Conservation (phyloP, 2,888 invertebrate genomes). For the Fragum sueziense region DNA sequence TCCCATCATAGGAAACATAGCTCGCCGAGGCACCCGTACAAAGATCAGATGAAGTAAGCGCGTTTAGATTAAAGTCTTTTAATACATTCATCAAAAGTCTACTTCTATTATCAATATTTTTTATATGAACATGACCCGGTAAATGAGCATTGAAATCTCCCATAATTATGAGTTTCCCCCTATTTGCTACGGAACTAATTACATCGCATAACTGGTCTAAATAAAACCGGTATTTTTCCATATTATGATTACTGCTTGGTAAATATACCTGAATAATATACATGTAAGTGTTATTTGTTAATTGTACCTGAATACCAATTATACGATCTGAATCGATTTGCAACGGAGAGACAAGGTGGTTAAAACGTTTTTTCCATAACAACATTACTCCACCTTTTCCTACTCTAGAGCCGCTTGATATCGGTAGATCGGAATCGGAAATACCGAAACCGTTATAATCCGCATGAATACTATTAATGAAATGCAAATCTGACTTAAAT, state of each 20-base stretch:
- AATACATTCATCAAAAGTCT: neutral
- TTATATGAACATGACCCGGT: neutral
- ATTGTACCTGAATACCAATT: neutral
- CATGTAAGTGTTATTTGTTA: neutral
- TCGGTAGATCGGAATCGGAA: neutral
- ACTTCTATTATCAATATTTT: neutral
- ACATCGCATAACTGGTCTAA: neutral
- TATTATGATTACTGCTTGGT: too few relatives aligned
- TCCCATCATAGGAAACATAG: constrained; percentile 1
- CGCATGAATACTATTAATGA: neutral
- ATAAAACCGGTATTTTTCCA: neutral
- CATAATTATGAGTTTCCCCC: neutral
- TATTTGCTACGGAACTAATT: neutral
- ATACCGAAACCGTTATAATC: neutral
- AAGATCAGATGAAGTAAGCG: neutral
- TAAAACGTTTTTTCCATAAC: neutral
- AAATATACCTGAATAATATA: neutral
- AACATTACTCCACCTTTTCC: neutral
- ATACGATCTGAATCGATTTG: neutral
- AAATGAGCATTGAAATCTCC: neutral
- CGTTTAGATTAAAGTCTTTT: neutral
- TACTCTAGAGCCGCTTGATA: neutral
- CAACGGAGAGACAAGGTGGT: neutral
- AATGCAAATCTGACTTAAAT: neutral
- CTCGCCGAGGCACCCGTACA: neutral